Evolutionary conservation across 1,140 invertebrate species (phyloP), one percentile per base, ranked within the genome.

Genomic region (Dinoponera quadriceps): DNA sequence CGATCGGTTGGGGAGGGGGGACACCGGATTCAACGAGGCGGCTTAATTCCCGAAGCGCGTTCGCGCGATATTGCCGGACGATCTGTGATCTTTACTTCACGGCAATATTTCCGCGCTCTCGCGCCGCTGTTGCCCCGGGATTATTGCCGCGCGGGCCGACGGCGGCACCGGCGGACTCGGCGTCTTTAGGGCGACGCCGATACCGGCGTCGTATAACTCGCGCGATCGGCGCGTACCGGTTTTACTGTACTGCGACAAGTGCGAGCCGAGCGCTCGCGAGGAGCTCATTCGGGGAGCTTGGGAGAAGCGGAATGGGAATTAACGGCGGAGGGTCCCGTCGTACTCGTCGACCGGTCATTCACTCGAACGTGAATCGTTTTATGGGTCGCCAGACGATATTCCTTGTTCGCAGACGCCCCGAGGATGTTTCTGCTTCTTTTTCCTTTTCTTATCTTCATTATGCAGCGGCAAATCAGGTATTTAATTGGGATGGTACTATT

Each of bases 221-320:
- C 82, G 77, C 82, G 77, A 88, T 88, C 87, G 72, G 66, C 63
- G 87, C 71, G n/a, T n/a, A 82, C 75, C n/a, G 68, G 59, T 85
- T 87, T 85, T 85, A 87, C 71, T 85, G 72, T 87, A 66, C 82
- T 25, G 20, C 29, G 38, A 73, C 22, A 78, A 78, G 62, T 22
- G 49, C 33, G 20, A 38, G 3, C 13, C n/a, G n/a, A n/a, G n/a
- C 33, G 33, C 20, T 20, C 74, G 33, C 44, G 25, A 44, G 27
- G 11, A 4, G 55, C 62, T 16, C 44, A 55, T 16, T 22, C 22
- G n/a, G 0, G 59, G 9, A n/a, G 14, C 22, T 33, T 7, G 20
- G 18, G 48, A 69, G 38, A 55, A 68, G 65, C 20, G 27, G 48
- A 66, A 75, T 33, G 57, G 38, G 60, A 77, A 77, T 77, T 66